phyloP scores from a whole-genome alignment of 30 jellyfish, hydroid and myxozoan species.

The Pseudorhiza aurosa region DNA sequence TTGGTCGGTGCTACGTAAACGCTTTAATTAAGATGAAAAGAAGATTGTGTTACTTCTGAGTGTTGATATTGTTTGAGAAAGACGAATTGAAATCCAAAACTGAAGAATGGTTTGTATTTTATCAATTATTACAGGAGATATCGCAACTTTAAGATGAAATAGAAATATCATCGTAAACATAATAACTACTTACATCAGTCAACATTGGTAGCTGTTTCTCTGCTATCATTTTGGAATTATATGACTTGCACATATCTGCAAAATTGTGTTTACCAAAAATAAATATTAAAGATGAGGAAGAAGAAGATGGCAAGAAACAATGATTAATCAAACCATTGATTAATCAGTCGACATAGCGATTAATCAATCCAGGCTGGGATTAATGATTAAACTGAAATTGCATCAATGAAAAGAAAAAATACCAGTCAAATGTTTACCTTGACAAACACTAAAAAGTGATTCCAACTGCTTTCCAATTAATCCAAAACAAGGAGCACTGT shows the following conservation, averaged over 20 bases:
- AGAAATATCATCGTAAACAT: background rate
- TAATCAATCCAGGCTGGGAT: no score
- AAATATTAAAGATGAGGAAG: background rate
- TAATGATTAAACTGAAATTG: background rate
- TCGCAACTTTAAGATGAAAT: background rate
- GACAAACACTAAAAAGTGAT: slow-evolving; percentile 12
- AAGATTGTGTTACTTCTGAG: background rate
- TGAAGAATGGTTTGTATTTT: background rate
- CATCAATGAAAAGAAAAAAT: background rate
- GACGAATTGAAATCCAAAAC: background rate
- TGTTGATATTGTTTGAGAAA: background rate
- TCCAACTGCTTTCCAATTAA: slow-evolving; percentile 39
- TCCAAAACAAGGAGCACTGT: slow-evolving; percentile 40
- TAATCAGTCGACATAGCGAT: no score
- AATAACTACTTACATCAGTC: slow-evolving; percentile 45
- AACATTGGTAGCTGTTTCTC: slow-evolving; percentile 58
- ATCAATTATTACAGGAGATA: background rate
- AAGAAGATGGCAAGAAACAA: no score
- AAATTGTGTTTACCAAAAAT: background rate
- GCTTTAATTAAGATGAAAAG: slow-evolving; percentile 7
- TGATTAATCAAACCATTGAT: no score
- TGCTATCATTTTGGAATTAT: slow-evolving; percentile 28
- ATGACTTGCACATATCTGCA: slow-evolving; percentile 46
- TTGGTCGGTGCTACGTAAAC: slow-evolving; percentile 76
- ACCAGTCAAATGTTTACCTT: slow-evolving; percentile 26